Evolutionary conservation across 2,888 invertebrate genomes (phyloP).

Genomic region (Lasioglossum morio): DNA sequence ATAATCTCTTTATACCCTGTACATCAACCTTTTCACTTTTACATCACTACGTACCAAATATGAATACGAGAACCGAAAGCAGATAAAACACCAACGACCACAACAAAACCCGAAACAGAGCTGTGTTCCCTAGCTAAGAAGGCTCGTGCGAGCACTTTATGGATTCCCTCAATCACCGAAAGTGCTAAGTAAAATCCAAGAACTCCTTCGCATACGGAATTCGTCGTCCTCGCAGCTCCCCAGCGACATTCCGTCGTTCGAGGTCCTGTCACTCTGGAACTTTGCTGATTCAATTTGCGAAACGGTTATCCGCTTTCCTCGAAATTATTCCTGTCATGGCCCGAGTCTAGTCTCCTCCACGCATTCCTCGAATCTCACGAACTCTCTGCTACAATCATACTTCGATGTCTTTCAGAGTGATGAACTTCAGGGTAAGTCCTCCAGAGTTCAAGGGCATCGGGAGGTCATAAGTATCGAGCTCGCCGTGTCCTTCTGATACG

Average conservation of each 20-base stretch:
- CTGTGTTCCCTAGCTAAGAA: background rate
- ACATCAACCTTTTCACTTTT: background rate
- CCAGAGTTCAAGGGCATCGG: constrained; percentile 35
- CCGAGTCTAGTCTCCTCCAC: background rate
- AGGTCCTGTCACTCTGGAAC: constrained; percentile 4
- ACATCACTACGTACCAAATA: background rate
- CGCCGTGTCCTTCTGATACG: constrained; percentile 61
- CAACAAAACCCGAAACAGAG: background rate
- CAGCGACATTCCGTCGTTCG: background rate
- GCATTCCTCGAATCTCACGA: background rate
- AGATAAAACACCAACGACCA: background rate
- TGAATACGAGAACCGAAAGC: background rate
- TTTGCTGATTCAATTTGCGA: constrained; percentile 14
- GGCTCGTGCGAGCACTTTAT: background rate
- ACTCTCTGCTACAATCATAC: background rate
- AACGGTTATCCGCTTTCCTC: constrained; percentile 15
- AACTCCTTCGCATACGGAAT: background rate
- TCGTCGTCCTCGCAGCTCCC: background rate
- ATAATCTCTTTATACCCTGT: too few species aligned
- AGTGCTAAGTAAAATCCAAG: constrained; percentile 4
- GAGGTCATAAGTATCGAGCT: constrained; percentile 65
- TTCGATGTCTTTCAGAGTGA: background rate
- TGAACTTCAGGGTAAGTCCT: constrained; percentile 38
- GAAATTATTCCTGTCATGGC: constrained; percentile 1
- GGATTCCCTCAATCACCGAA: background rate